Evolutionary conservation across 2,888 invertebrate genomes (phyloP).

Genomic region (Ypsolopha scabrella): DNA sequence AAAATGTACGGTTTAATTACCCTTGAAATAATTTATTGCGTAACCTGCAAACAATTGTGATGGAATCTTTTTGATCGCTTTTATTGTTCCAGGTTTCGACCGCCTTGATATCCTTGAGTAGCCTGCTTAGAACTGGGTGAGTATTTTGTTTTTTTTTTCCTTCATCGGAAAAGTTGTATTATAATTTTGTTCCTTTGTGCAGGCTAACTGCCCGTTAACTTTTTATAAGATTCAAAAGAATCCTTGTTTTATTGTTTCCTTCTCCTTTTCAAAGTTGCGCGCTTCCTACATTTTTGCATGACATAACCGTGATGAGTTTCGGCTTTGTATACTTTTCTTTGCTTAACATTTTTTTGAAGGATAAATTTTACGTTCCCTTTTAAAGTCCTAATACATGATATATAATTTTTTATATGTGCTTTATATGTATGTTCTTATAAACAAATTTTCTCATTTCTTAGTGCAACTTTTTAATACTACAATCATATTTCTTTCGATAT

Average conservation of each 20-base stretch:
- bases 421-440: background rate
- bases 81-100: constrained; percentile 46
- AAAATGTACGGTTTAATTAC: too few species aligned
- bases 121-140: constrained; percentile 25
- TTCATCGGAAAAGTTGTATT: constrained; percentile 4
- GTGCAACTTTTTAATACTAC: background rate
- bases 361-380: too few species aligned
- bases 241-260: constrained; percentile 1
- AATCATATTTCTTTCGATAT: background rate
- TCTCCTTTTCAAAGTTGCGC: background rate
- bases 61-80: constrained; percentile 12
- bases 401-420: background rate
- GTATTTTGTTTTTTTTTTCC: constrained; percentile 19
- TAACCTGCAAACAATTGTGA: too few species aligned
- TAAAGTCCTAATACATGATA: background rate
- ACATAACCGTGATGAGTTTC: background rate
- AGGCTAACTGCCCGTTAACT: constrained; percentile 1
- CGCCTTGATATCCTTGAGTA: constrained; percentile 23
- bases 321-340: background rate
- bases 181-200: background rate
- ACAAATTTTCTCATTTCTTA: background rate
- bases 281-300: background rate
- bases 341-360: background rate
- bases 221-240: background rate
- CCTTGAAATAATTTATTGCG: too few species aligned